Evolutionary conservation across 2,113 vertebrate species (phyloP).

Genomic region (Stomatorhinus ivindoensis): DNA sequence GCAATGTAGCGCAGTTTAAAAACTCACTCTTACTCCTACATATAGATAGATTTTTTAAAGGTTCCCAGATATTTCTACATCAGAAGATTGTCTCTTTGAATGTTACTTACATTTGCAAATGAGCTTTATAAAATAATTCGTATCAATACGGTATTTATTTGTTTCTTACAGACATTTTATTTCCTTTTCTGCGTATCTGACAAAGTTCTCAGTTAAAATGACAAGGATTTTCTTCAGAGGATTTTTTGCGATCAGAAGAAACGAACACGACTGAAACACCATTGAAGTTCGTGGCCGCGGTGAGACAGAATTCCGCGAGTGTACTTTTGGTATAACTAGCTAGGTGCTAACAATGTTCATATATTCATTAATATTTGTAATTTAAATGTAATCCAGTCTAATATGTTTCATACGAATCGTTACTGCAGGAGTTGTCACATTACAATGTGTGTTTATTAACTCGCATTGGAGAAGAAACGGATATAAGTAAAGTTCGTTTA

Average conservation of each 20-base stretch:
- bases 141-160: not conserved
- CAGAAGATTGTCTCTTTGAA: not conserved
- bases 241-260: not conserved
- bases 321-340: not conserved
- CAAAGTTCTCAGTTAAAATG: not conserved
- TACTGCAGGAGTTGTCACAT: not conserved
- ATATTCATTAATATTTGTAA: not conserved
- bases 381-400: not conserved
- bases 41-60: not conserved
- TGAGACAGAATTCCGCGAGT: not conserved
- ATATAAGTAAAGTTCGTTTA: not conserved
- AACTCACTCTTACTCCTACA: not conserved
- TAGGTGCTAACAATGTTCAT: not conserved
- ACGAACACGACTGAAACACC: not conserved
- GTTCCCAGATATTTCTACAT: not conserved
- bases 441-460: not conserved
- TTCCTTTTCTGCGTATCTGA: not conserved
- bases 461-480: not conserved
- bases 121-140: not conserved
- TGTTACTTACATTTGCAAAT: not conserved
- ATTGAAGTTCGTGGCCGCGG: not conserved
- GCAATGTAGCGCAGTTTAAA: not conserved
- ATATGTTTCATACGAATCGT: not conserved
- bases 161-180: not conserved
- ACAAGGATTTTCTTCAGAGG: not conserved